Percentiles rank a stretch among this genome's conserved stretches.
These are phyloP conservation scores for Hepsetus odoe DNA, from an alignment of 2,113 vertebrate genomes.

Conservation along the genomic window DNA sequence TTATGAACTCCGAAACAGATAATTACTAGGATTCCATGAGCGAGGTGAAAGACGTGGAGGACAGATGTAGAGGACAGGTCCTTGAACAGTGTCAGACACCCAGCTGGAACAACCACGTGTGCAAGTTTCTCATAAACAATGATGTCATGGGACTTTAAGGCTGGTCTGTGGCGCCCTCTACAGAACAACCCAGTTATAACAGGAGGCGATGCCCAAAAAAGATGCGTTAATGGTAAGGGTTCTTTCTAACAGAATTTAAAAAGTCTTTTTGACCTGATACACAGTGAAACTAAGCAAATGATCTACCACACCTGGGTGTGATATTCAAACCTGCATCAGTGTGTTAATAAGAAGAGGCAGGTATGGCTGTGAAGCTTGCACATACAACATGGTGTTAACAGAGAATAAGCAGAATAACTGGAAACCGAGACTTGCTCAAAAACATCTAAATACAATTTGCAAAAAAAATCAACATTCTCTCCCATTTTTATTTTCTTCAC, in stretches of 20 bases:
- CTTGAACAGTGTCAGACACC: background rate
- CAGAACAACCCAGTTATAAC: background rate
- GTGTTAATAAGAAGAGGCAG: background rate
- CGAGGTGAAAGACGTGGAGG: slow-evolving; percentile 2
- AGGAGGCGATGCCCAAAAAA: background rate
- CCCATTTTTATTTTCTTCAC: too few species aligned
- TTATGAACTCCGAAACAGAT: background rate
- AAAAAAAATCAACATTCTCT: too few species aligned
- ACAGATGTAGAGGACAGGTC: background rate
- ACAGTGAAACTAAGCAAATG: background rate
- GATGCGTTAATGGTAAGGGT: background rate
- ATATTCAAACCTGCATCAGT: background rate
- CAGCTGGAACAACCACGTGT: background rate
- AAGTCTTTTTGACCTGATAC: too few species aligned
- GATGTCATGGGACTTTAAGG: slow-evolving; percentile 7
- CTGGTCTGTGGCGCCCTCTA: slow-evolving; percentile 37
- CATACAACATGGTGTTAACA: background rate
- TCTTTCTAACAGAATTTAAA: background rate
- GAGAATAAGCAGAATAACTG: background rate
- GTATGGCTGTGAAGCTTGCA: background rate
- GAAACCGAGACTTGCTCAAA: too few species aligned
- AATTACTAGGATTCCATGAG: background rate
- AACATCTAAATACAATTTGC: too few species aligned
- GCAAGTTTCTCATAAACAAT: background rate
- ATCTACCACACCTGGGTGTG: background rate